Percentiles rank a stretch among this genome's conserved stretches.
Evolutionary conservation across 2,888 invertebrate genomes (phyloP).

Genomic region (Atethmia centrago): DNA sequence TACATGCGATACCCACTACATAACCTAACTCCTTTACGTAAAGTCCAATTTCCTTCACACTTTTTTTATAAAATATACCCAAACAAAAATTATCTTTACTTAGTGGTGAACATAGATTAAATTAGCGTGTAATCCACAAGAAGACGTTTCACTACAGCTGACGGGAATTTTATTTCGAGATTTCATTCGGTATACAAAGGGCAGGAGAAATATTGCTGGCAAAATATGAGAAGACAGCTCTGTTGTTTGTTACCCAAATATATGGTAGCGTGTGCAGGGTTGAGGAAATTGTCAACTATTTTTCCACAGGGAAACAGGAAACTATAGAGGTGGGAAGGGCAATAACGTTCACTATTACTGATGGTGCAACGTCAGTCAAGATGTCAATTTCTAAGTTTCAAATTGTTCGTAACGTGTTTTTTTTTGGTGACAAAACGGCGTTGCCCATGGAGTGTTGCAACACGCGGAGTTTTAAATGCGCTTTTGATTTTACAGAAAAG

Average conservation of each 20-base stretch:
- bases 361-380: neutral
- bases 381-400: neutral
- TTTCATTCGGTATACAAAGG: conserved; percentile 73
- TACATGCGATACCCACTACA: conserved; percentile 25
- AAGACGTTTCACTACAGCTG: conserved; percentile 68
- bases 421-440: neutral
- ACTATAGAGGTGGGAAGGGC: neutral
- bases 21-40: neutral
- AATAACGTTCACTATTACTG: neutral
- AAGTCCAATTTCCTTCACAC: conserved; percentile 32
- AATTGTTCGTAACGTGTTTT: neutral
- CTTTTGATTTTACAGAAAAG: neutral
- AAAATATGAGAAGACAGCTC: conserved; percentile 76
- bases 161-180: conserved; percentile 74
- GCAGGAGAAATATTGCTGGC: conserved; percentile 77
- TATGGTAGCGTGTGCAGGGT: conserved; percentile 66
- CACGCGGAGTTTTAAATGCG: neutral
- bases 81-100: conserved; percentile 42
- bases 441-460: neutral
- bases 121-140: conserved; percentile 52
- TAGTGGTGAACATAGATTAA: conserved; percentile 39
- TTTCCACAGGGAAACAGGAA: conserved; percentile 1
- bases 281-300: conserved; percentile 21
- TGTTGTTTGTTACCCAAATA: conserved; percentile 75
- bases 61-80: conserved; percentile 7